A percentile compares a stretch with the other conserved stretches of the same genome.
These are phyloP conservation scores for Lysiphlebus fabarum DNA, from an alignment of 1,140 invertebrate genomes.

Conservation along the genomic window DNA sequence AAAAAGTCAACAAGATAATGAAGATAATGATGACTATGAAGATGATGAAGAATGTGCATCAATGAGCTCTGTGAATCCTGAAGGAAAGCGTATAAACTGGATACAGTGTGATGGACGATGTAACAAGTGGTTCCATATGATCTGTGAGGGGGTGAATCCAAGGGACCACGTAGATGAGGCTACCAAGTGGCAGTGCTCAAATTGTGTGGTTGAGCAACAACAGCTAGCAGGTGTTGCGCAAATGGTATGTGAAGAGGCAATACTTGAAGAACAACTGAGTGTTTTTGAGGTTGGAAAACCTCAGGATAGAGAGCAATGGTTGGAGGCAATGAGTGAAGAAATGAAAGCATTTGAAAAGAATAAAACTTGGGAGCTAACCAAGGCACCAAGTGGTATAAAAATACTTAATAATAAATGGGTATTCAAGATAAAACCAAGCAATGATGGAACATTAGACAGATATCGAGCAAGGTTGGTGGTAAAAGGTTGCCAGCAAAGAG, in stretches of 20 bases:
- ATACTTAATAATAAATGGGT: slow-evolving; percentile 36
- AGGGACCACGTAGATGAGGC: too few species aligned
- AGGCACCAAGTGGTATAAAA: not conserved
- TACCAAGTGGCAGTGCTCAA: too few species aligned
- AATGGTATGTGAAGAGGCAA: too few species aligned
- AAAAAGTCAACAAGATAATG: too few species aligned
- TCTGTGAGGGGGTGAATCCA: slow-evolving; percentile 22
- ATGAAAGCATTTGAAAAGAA: not conserved
- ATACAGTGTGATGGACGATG: too few species aligned
- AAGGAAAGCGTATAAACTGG: not conserved
- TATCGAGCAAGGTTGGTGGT: slow-evolving; percentile 7
- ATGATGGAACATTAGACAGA: not conserved
- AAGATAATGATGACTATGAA: too few species aligned
- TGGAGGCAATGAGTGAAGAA: slow-evolving; percentile 13
- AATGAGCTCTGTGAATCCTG: not conserved
- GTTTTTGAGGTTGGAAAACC: too few species aligned
- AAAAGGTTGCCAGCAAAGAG: not conserved
- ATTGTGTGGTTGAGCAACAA: slow-evolving; percentile 36
- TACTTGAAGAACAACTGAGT: too few species aligned
- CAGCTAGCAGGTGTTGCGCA: too few species aligned
- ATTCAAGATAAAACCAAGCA: slow-evolving; percentile 29
- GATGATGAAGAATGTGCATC: not conserved
- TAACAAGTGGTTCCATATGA: slow-evolving; percentile 30
- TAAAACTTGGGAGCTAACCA: not conserved
- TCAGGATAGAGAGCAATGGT: slow-evolving; percentile 3